A percentile compares a stretch with the other conserved stretches of the same genome.
These are phyloP conservation scores for Calidris pugnax DNA, from an alignment of 2,113 vertebrate species.

Conservation along the genomic window DNA sequence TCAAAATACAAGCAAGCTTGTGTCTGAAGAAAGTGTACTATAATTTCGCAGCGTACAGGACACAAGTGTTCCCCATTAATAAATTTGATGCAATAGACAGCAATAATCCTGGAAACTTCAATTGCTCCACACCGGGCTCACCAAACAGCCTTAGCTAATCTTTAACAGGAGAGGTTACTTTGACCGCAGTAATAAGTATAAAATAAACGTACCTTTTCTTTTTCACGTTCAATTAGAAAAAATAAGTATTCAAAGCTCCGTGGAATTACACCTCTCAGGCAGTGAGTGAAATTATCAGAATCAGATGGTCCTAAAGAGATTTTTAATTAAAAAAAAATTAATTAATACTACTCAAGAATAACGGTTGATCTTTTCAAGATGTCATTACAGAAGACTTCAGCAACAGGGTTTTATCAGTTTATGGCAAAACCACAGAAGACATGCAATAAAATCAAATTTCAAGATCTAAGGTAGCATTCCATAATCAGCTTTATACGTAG, in stretches of 20 bases:
- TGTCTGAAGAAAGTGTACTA: background rate
- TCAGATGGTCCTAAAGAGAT: conserved; percentile 88
- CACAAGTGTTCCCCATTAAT: background rate
- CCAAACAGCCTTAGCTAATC: background rate
- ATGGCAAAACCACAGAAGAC: background rate
- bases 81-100: background rate
- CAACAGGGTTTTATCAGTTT: background rate
- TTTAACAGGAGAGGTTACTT: background rate
- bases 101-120: background rate
- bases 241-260: conserved; percentile 96
- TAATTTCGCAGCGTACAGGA: background rate
- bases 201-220: conserved; percentile 82
- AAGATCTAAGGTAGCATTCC: background rate
- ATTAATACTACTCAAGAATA: background rate
- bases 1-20: background rate
- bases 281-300: conserved; percentile 91
- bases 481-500: background rate
- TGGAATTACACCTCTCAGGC: conserved; percentile 92
- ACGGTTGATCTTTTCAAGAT: background rate
- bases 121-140: background rate
- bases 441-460: background rate
- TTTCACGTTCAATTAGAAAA: conserved; percentile 93
- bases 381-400: background rate
- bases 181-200: background rate
- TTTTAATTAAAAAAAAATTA: background rate